phyloP scores from a whole-genome alignment of 2,888 invertebrate species.

The Agrypnus murinus region DNA sequence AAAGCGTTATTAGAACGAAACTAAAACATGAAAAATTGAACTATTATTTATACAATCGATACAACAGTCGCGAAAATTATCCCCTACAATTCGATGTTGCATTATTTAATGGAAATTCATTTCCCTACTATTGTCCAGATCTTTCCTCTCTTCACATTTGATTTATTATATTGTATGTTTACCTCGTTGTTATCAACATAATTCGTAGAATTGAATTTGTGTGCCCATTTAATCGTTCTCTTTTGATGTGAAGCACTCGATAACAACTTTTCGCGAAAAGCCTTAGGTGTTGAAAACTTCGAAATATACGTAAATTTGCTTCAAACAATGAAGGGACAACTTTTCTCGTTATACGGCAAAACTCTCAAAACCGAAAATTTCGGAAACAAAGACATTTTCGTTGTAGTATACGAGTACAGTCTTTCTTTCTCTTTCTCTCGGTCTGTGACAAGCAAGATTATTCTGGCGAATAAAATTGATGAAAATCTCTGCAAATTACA shows the following conservation, averaged over 20 bases:
- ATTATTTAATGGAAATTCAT: slow-evolving; percentile 12
- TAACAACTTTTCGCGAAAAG: slow-evolving; percentile 15
- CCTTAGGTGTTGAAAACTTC: slow-evolving; percentile 18
- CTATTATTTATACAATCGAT: neutral
- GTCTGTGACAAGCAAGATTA: neutral
- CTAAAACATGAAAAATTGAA: neutral
- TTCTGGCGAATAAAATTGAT: slow-evolving; percentile 10
- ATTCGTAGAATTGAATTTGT: slow-evolving; percentile 2
- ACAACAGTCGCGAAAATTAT: neutral
- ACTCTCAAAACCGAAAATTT: slow-evolving; percentile 14
- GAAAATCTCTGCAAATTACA: slow-evolving; percentile 11
- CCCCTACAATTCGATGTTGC: neutral
- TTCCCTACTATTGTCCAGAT: slow-evolving; percentile 1
- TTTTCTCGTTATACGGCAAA: slow-evolving; percentile 22
- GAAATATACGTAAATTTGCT: slow-evolving; percentile 23
- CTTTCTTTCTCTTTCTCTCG: too few species aligned
- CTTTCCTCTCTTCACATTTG: slow-evolving; percentile 6
- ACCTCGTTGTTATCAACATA: neutral
- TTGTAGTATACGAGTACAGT: neutral
- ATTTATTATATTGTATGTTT: slow-evolving; percentile 13
- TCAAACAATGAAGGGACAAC: slow-evolving; percentile 21
- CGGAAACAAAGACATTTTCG: slow-evolving; percentile 8
- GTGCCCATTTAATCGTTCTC: slow-evolving; percentile 2
- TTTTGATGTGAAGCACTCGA: slow-evolving; percentile 15
- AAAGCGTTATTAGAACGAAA: slow-evolving; percentile 16